Base-by-base conservation (phyloP, 1,140 invertebrate species). In the Drosophila sturtevanti region DNA sequence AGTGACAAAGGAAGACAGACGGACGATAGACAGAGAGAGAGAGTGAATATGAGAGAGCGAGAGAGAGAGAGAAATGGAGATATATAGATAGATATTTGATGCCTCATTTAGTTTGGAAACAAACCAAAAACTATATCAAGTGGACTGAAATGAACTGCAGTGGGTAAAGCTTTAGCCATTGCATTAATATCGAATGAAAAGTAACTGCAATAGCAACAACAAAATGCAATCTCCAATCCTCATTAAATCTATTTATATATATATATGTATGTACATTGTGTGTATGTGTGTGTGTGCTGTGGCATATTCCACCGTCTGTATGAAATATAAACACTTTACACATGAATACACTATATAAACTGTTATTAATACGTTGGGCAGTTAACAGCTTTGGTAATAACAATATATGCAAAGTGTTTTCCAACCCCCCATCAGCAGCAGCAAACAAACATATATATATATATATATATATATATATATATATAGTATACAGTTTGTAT, bases 171-270 rank as follows among this genome's bases (percentile, higher is more conserved):
- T 48, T 21, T 21, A 48, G 41, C 18, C 41, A 48, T 48, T 71
- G 71, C 72, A 74, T 74, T 74, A 74, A 74, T 74, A 74, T 74
- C 72, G 35, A 66, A 74, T 74, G 70, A 74, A 63, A 74, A 74
- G 74, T 48, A 48, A 48, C 18, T 48, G 41, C 16, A 48, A 10
- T 7, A 16, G 9, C 41, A 48, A 21, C 41, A 48, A 48, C 16
- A 48, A 48, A 21, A 48, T 31, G 16, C 41, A 18, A 48, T 18
- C 27, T 21, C 41, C 41, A 21, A 48, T 48, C 11, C 41, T 48
- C 41, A 48, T 48, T 48, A 48, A 21, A 21, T 48, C 6, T 44
- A 44, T 16, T 7, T 41, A 41, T 14, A 16, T 1, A 44, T 44
- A 6, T 44, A 44, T 2, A 44, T 14, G 14, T 18, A 44, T 16